These are phyloP conservation scores for Lepidotrigona ventralis DNA, from an alignment of 1,140 invertebrate genomes.

Conservation along the genomic window DNA sequence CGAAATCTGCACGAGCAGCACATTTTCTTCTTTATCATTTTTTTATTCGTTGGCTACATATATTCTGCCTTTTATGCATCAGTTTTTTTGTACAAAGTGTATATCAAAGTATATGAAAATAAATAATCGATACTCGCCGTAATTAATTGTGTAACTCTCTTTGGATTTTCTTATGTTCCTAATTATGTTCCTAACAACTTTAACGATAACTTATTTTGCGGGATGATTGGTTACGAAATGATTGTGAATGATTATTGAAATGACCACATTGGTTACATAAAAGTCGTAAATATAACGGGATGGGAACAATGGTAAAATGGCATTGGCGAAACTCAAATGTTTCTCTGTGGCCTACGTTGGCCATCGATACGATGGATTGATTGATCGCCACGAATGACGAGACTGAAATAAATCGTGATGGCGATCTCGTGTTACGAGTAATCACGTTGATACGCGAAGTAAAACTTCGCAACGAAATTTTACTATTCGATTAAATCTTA, in stretches of 20 bases:
- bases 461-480: background rate
- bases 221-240: background rate
- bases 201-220: background rate
- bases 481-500: background rate
- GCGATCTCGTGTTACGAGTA: background rate
- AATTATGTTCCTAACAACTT: background rate
- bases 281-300: background rate
- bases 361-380: background rate
- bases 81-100: no score
- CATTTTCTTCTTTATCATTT: no score
- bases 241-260: background rate
- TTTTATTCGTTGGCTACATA: no score
- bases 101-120: no score
- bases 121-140: background rate
- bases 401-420: background rate
- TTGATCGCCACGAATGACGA: background rate
- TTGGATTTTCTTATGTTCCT: background rate
- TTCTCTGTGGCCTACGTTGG: background rate
- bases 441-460: background rate
- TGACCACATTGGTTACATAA: background rate
- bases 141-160: background rate
- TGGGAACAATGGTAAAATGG: background rate
- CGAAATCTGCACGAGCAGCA: no score
- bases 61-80: no score
- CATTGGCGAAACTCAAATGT: background rate